Evolutionary conservation across 2,888 invertebrate species (phyloP).

Genomic region (Elysia crispata): DNA sequence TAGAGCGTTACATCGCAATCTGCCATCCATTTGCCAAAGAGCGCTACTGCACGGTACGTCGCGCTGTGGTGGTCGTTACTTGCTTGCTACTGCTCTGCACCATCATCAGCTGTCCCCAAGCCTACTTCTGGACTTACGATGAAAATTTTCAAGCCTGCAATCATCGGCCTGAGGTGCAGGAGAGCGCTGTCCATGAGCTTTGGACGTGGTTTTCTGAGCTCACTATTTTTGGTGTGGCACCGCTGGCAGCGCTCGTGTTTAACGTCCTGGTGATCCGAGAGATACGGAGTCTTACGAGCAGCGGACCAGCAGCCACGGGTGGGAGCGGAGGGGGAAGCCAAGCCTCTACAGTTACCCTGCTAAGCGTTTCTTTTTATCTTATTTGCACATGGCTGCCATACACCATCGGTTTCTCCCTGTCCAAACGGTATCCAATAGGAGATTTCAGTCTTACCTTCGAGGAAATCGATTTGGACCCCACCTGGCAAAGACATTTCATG

Average conservation of each 20-base stretch:
- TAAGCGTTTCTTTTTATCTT: constrained; percentile 76
- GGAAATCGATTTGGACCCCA: constrained; percentile 61
- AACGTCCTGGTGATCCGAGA: constrained; percentile 75
- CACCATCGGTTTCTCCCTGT: constrained; percentile 73
- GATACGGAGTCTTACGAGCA: constrained; percentile 67
- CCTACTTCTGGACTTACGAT: constrained; percentile 73
- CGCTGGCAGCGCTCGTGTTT: constrained; percentile 72
- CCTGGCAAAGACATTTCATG: constrained; percentile 71
- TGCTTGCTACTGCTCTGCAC: constrained; percentile 61
- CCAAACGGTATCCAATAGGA: constrained; percentile 64
- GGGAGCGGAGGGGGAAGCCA: constrained; percentile 55
- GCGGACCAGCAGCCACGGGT: constrained; percentile 61
- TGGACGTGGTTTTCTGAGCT: constrained; percentile 75
- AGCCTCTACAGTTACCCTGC: constrained; percentile 75
- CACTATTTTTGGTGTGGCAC: constrained; percentile 72
- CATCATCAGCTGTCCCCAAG: constrained; percentile 67
- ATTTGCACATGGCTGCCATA: constrained; percentile 76
- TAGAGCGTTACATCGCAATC: constrained; percentile 75
- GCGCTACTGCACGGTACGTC: constrained; percentile 70
- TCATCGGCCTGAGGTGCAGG: constrained; percentile 54
- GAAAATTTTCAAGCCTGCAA: constrained; percentile 59
- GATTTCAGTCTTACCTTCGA: constrained; percentile 55
- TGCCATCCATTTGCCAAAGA: constrained; percentile 73
- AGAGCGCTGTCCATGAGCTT: constrained; percentile 60
- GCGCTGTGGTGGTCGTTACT: constrained; percentile 68